These are phyloP conservation scores for Berghia stephanieae DNA, from an alignment of 1,140 invertebrate genomes.

Conservation along the genomic window DNA sequence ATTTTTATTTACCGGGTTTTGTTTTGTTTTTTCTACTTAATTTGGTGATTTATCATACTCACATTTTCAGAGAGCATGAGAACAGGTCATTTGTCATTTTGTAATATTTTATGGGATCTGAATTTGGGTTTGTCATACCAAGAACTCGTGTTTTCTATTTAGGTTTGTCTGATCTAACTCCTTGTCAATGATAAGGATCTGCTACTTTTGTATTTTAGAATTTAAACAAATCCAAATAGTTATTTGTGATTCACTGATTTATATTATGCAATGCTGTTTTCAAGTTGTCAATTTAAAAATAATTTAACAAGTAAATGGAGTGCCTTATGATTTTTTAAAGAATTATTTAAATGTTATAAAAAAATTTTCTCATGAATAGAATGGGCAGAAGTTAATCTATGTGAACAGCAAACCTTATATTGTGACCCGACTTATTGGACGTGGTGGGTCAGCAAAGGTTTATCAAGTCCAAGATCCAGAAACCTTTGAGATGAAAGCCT, in stretches of 20 bases:
- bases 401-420: constrained; percentile 66
- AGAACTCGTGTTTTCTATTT: too few relatives aligned
- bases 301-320: neutral
- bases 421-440: constrained; percentile 68
- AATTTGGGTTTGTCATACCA: too few relatives aligned
- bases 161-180: too few relatives aligned
- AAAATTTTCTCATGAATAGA: constrained; percentile 25
- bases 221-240: neutral
- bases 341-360: neutral
- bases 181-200: neutral
- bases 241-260: neutral
- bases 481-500: constrained; percentile 64
- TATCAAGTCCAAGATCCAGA: constrained; percentile 68
- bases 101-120: too few relatives aligned
- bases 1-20: too few relatives aligned
- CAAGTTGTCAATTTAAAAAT: neutral
- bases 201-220: neutral
- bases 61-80: too few relatives aligned
- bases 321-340: neutral
- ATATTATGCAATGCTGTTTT: neutral
- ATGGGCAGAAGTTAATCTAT: constrained; percentile 35
- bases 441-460: constrained; percentile 72
- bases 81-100: too few relatives aligned
- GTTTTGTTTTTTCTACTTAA: too few relatives aligned
- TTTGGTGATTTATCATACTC: too few relatives aligned